Evolutionary conservation across 2,113 vertebrate species (phyloP), one percentile per base, ranked within the genome.

Genomic region (Hiodon tergisus): DNA sequence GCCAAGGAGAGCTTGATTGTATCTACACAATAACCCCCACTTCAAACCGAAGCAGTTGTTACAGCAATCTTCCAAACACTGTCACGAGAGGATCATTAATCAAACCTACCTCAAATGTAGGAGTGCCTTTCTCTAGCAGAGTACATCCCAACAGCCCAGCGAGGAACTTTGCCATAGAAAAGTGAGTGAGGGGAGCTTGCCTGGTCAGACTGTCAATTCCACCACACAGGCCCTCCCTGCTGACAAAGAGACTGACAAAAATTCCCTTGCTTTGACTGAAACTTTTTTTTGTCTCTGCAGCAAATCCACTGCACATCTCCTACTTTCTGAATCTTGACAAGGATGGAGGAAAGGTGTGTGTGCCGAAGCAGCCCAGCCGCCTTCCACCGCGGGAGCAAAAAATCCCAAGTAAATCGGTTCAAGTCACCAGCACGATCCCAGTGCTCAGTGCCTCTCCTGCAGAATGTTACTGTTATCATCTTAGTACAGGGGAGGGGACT

Each of bases 151-250:
- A 79, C 65, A 89, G 86, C 84, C 85, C 88, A 48, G 87, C 84
- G 74, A 90, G 85, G 86, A 90, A 89, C 87, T 88, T 91, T 87
- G 87, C 87, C 87, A 89, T 88, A 88, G 81, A 87, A 79, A 50
- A 87, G 31, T 31, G 31, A 78, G 71, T 72, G 78, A 52, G 68
- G 69, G 48, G 63, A 69, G 71, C 55, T 73, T 65, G 48, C 66
- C 67, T 57, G 5, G 50, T 55, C 5, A 47, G 52, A 70, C 2
- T 61, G 51, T 60, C 17, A 72, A 47, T 13, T 65, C 71, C 53
- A 14, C 53, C 46, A 61, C n/a, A n/a, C 63, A 58, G 48, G 31
- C 68, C 57, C 31, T 51, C 77, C 66, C 8, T 31, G 31, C 31
- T 78, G 16, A 17, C 50, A 61, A 59, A 61, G 71, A 54, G 4